phyloP scores from a whole-genome alignment of 2,797 vertebrate genomes.

The Eulemur albifrons region DNA sequence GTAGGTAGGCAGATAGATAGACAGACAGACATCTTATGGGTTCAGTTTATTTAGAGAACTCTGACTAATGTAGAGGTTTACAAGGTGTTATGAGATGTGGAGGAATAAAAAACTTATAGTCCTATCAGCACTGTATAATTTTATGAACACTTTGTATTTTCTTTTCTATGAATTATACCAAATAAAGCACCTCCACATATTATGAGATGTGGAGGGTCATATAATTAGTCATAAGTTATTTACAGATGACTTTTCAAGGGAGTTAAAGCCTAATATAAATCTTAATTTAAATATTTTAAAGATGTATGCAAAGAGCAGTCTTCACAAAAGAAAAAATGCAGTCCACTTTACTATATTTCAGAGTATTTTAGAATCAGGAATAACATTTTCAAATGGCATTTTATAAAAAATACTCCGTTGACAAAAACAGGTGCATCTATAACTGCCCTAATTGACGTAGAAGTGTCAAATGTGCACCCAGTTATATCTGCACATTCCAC shows the following conservation, averaged over 20 bases:
- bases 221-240: background rate
- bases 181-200: background rate
- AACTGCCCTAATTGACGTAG: background rate
- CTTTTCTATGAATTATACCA: background rate
- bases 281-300: background rate
- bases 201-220: background rate
- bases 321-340: background rate
- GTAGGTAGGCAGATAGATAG: background rate
- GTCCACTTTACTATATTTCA: background rate
- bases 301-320: background rate
- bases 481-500: background rate
- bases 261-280: background rate
- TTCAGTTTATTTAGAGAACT: background rate
- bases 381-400: background rate
- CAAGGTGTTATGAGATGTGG: background rate
- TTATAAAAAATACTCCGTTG: background rate
- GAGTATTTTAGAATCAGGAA: background rate
- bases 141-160: background rate
- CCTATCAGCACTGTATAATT: background rate
- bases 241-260: background rate
- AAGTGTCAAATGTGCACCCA: background rate
- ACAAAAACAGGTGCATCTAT: background rate
- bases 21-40: background rate
- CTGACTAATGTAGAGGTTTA: background rate
- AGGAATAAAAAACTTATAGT: background rate